A percentile compares a stretch with the other conserved stretches of the same genome.
phyloP scores from a whole-genome alignment of 2,888 invertebrate genomes.

The Melanchra persicariae region DNA sequence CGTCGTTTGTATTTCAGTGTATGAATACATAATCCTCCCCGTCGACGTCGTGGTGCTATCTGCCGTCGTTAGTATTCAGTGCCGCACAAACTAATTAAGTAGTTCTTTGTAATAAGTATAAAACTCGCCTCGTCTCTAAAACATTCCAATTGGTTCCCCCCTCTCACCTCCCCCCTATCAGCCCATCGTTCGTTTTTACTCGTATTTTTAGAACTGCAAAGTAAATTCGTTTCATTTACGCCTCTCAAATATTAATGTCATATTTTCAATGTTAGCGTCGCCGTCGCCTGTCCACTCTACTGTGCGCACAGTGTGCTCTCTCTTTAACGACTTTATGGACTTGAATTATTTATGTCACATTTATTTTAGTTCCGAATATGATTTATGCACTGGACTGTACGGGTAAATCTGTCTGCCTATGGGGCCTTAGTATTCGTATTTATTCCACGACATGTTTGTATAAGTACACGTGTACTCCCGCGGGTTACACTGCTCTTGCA shows the following conservation, averaged over 20 bases:
- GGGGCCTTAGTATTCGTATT: too few relatives aligned
- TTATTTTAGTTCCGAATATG: conserved; percentile 15
- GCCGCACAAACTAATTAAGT: conserved; percentile 19
- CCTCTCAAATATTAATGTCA: conserved; percentile 18
- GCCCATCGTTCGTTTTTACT: background rate
- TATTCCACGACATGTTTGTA: too few relatives aligned
- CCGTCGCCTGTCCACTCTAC: background rate
- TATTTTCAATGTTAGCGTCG: conserved; percentile 1
- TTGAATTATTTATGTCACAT: conserved; percentile 9
- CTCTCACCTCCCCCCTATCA: too few relatives aligned
- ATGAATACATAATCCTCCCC: background rate
- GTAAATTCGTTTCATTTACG: conserved; percentile 1
- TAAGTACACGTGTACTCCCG: background rate
- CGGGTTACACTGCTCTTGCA: background rate
- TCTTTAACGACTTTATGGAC: background rate
- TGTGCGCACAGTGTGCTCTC: too few relatives aligned
- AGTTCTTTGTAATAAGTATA: conserved; percentile 18
- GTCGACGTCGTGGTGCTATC: background rate
- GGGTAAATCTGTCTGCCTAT: too few relatives aligned
- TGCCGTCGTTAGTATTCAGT: conserved; percentile 11
- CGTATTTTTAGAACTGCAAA: conserved; percentile 16
- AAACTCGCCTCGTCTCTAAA: background rate
- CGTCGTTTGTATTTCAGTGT: conserved; percentile 5
- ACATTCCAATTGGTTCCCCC: background rate
- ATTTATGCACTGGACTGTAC: background rate